Base-by-base conservation (phyloP, 1,140 invertebrate genomes). In the Cydia splendana region DNA sequence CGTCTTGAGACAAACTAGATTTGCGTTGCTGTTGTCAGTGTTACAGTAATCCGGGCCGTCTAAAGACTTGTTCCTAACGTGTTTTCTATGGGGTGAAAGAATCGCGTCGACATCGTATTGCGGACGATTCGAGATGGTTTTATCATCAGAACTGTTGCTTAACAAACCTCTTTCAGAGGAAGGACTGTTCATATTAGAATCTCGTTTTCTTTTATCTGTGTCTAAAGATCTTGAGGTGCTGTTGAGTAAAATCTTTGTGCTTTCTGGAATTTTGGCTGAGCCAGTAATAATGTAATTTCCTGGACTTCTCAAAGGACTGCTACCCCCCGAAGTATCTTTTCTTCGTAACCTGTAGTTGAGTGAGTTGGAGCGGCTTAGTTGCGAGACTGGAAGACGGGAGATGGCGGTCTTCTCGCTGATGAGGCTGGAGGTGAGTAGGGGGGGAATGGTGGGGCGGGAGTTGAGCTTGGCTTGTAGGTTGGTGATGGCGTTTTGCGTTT, bases 401-500 rank as follows among this genome's bases (percentile, higher is more conserved):
- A 89, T 83, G 7, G 88, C 84, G 0, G 90, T 92, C 81, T 91
- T 93, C 76, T 93, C 91, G 82, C 90, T 92, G 77, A 92, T 88
- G 34, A 92, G 82, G 76, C 89, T 91, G 12, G 91, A 90, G 75
- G 91, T 93, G 15, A 92, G 86, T 80, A 84, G 85, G 20, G 88
- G 85, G 3, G 91, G 88, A 75, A 87, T 87, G 82, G 20, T 87
- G 83, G 1, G 91, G 88, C 28, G 91, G 90, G 74, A 92, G 90
- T 10, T 71, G 15, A 94, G 84, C 73, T 93, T 93, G 2, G 91
- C 92, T 85, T 96, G 95, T 76, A 96, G 93, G 77, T 95, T 95
- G 30, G 95, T 95, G 76, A 96, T 95, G 13, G 95, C 95, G 79
- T 95, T 95, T 82, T 95, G 95, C 2, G 95, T 96, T 81, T 95